phyloP scores from a whole-genome alignment of 1,140 invertebrate genomes.

The Acromyrmex heyeri region DNA sequence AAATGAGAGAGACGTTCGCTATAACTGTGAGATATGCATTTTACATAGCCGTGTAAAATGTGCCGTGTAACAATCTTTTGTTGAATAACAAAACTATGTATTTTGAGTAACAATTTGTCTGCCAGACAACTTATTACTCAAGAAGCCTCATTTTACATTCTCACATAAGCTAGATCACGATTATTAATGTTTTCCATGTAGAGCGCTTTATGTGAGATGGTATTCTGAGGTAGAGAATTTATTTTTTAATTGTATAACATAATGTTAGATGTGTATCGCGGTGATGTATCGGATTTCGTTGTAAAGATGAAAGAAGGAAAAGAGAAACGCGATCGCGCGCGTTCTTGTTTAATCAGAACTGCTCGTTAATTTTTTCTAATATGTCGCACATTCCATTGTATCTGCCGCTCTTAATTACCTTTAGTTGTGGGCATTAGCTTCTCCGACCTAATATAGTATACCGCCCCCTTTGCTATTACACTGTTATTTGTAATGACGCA shows the following conservation, averaged over 20 bases:
- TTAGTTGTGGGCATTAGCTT: slow-evolving; percentile 74
- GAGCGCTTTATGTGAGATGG: neutral
- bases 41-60: neutral
- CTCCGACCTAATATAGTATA: slow-evolving; percentile 65
- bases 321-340: slow-evolving; percentile 25
- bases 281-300: neutral
- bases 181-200: slow-evolving; percentile 7
- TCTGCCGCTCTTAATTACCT: slow-evolving; percentile 72
- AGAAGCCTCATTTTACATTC: slow-evolving; percentile 8
- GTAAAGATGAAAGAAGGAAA: neutral
- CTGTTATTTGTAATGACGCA: slow-evolving; percentile 54
- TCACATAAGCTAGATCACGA: neutral
- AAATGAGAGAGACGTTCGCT: slow-evolving; percentile 23
- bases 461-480: slow-evolving; percentile 47
- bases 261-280: neutral
- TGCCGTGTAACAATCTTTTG: neutral
- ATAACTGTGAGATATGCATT: neutral
- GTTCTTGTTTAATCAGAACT: slow-evolving; percentile 18
- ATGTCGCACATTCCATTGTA: slow-evolving; percentile 65
- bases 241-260: slow-evolving; percentile 15
- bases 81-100: neutral
- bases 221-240: slow-evolving; percentile 10
- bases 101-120: slow-evolving; percentile 20
- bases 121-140: slow-evolving; percentile 4
- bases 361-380: slow-evolving; percentile 31